Percentiles rank a stretch among this genome's conserved stretches.
These are phyloP conservation scores for Odontophorus gujanensis DNA, from an alignment of 2,113 vertebrate genomes.

Conservation along the genomic window DNA sequence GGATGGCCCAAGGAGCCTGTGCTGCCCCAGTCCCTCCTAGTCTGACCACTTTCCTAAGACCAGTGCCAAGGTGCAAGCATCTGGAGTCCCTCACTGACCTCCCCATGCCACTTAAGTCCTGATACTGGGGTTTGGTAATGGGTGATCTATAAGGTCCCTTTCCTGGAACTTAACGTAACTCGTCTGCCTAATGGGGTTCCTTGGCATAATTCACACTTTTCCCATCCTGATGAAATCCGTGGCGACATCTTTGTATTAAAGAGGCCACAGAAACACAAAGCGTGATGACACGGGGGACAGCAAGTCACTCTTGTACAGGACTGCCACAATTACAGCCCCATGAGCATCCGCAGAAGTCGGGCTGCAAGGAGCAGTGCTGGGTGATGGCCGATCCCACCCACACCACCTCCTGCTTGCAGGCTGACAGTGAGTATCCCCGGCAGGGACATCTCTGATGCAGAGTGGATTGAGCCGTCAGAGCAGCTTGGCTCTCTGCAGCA, in stretches of 20 bases:
- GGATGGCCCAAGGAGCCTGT: not conserved
- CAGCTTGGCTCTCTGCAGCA: not conserved
- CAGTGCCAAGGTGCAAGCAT: not conserved
- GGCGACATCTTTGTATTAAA: not conserved
- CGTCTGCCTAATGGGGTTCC: not conserved
- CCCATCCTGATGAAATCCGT: not conserved
- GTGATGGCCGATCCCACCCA: not conserved
- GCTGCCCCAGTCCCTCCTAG: not conserved
- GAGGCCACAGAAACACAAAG: not conserved
- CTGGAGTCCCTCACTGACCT: not conserved
- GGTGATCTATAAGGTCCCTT: too few species aligned
- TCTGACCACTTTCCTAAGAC: not conserved
- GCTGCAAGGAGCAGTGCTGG: not conserved
- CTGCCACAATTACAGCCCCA: fast-evolving
- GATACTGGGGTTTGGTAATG: not conserved
- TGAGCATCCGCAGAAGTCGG: not conserved
- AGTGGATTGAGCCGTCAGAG: not conserved
- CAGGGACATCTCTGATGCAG: not conserved
- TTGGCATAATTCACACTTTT: not conserved
- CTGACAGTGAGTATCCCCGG: not conserved
- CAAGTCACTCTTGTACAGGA: not conserved
- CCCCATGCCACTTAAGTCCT: not conserved
- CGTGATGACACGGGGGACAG: not conserved
- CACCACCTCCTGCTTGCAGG: not conserved
- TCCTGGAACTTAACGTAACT: not conserved